Evolutionary conservation across 2,797 vertebrate genomes (phyloP).

Genomic region (Sebastes itinus): DNA sequence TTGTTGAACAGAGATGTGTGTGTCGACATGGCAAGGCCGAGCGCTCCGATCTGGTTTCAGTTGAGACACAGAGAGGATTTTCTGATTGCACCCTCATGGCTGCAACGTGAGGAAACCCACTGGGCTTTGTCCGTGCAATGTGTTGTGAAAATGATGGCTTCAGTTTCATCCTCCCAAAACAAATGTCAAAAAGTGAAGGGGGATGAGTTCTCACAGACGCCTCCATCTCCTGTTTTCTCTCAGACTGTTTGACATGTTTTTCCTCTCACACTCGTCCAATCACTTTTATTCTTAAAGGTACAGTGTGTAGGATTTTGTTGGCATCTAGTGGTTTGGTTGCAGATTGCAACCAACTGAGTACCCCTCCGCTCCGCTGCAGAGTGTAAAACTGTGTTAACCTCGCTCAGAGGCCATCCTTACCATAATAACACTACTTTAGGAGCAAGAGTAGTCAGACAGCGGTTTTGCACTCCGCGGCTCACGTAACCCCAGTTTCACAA

Average conservation of each 20-base stretch:
- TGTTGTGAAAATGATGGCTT: conserved; percentile 30
- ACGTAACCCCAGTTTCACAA: too few species aligned
- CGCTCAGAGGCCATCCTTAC: too few species aligned
- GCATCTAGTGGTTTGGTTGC: too few species aligned
- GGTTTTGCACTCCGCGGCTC: too few species aligned
- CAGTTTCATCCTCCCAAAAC: conserved; percentile 38
- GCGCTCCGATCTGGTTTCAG: conserved; percentile 21
- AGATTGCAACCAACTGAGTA: too few species aligned
- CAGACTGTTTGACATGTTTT: not conserved
- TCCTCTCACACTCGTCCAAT: not conserved
- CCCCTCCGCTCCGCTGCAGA: too few species aligned
- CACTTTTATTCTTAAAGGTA: not conserved
- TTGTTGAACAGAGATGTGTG: conserved; percentile 10
- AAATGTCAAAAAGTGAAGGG: conserved; percentile 44
- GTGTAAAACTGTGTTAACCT: too few species aligned
- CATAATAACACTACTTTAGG: too few species aligned
- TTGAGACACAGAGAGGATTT: conserved; percentile 17
- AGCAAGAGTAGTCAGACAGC: too few species aligned
- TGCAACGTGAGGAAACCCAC: conserved; percentile 30
- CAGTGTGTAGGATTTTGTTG: too few species aligned
- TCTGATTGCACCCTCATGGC: conserved; percentile 47
- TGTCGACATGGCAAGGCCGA: not conserved
- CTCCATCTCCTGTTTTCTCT: conserved; percentile 7
- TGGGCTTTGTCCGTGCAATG: conserved; percentile 10
- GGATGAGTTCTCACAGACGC: conserved; percentile 38